Evolutionary conservation across 2,888 invertebrate species (phyloP), one percentile per base, ranked within the genome.

Genomic region (Camptogramma bilineatum): DNA sequence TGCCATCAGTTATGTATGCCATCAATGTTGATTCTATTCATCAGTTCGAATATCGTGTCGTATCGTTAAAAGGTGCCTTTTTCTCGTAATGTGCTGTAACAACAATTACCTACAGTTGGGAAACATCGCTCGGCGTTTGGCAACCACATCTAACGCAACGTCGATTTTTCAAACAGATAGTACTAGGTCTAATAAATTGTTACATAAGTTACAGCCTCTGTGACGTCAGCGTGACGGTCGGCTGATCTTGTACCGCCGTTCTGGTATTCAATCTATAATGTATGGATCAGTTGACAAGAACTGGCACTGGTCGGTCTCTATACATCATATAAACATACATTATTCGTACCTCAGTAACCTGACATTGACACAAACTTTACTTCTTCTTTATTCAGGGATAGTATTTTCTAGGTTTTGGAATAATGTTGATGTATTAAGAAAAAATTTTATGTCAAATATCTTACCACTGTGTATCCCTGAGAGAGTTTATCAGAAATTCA

Each of bases 101-200:
- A 70, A 68, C 67, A 70, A 72, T 72, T 72, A 65, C 64, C 51
- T 46, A 39, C 51, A 46, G 42, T 77, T 76, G 69, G 54, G 76
- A 74, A 72, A 72, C 50, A 56, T 51, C 31, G 62, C 56, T 63
- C 48, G 34, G 47, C 31, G 74, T 78, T 80, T 75, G 73, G 78
- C 70, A 81, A 80, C 70, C 63, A 52, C 55, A 62, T 56, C 74
- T 75, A 77, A 78, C 76, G 78, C 73, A 78, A 78, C 55, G 64
- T 47, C 34, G 53, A 69, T 72, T 72, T 71, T 70, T 68, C 51
- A 50, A 64, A 59, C 65, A 66, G 70, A 70, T 68, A 66, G 54
- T 16, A 18, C 44, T 50, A 54, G 16, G 53, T 62, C 59, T 39
- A 17, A 50, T 51, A 60, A 62, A 39, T 42, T 47, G 34, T 71